Evolutionary conservation across 2,888 invertebrate genomes (phyloP).

Genomic region (Agrilus mali): DNA sequence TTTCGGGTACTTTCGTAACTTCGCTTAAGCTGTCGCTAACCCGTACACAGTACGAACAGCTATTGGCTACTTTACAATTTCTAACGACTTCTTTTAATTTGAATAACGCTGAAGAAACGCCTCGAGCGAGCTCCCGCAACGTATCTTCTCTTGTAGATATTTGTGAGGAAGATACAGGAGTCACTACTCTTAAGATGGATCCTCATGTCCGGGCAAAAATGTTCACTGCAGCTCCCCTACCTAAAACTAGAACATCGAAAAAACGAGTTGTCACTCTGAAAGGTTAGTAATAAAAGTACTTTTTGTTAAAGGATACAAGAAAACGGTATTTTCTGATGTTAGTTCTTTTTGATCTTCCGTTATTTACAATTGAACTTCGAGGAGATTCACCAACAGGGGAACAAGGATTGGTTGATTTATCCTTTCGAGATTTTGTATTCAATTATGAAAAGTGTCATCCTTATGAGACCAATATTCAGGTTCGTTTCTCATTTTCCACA

Average conservation of each 20-base stretch:
- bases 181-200: conserved; percentile 45
- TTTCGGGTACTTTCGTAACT: conserved; percentile 69
- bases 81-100: conserved; percentile 27
- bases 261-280: conserved; percentile 13
- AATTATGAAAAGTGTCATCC: conserved; percentile 55
- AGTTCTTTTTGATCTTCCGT: conserved; percentile 62
- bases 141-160: conserved; percentile 27
- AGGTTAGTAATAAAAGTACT: conserved; percentile 6
- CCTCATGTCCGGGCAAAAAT: conserved; percentile 48
- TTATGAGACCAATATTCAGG: conserved; percentile 61
- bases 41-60: conserved; percentile 79
- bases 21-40: conserved; percentile 76
- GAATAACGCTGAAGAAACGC: conserved; percentile 26
- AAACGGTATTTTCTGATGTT: conserved; percentile 12
- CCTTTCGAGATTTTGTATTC: conserved; percentile 71
- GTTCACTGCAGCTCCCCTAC: conserved; percentile 23
- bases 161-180: conserved; percentile 35
- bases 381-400: conserved; percentile 57
- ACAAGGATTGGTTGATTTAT: conserved; percentile 71
- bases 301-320: background rate
- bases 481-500: conserved; percentile 14
- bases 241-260: conserved; percentile 6
- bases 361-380: conserved; percentile 62
- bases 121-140: conserved; percentile 15
- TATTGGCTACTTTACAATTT: conserved; percentile 56